Conservation (phyloP, 2,113 vertebrate species). For the Melanerpes formicivorus region DNA sequence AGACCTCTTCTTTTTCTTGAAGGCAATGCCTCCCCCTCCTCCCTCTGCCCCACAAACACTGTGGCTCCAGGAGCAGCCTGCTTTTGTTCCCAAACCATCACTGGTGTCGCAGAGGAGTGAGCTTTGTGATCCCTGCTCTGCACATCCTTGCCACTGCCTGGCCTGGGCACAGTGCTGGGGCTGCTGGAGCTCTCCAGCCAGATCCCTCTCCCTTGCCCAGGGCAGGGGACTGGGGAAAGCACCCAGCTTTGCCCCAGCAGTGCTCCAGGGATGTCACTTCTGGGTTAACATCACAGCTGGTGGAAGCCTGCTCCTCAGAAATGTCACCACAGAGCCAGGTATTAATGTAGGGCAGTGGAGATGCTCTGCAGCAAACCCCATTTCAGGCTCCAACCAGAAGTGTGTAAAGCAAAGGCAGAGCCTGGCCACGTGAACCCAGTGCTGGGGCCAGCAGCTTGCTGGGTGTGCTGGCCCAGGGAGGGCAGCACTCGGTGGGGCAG, state of each 20-base stretch:
- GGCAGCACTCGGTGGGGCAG: rapidly evolving
- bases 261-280: background rate
- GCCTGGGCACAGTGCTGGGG: background rate
- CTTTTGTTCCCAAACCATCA: background rate
- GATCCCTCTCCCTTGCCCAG: background rate
- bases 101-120: background rate
- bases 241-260: background rate
- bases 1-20: background rate
- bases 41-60: background rate
- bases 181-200: background rate
- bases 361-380: rapidly evolving
- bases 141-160: too few species aligned
- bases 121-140: background rate
- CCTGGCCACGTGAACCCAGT: background rate
- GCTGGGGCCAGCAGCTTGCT: background rate
- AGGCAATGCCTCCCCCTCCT: background rate
- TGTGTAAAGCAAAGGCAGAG: background rate
- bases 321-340: background rate
- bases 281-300: background rate
- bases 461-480: background rate
- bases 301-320: background rate
- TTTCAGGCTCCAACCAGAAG: background rate
- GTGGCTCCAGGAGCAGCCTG: background rate
- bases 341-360: rapidly evolving
- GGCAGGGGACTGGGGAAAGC: background rate